These are phyloP conservation scores for Tenebrosternarchus preto DNA, from an alignment of 2,113 vertebrate species.

Conservation along the genomic window DNA sequence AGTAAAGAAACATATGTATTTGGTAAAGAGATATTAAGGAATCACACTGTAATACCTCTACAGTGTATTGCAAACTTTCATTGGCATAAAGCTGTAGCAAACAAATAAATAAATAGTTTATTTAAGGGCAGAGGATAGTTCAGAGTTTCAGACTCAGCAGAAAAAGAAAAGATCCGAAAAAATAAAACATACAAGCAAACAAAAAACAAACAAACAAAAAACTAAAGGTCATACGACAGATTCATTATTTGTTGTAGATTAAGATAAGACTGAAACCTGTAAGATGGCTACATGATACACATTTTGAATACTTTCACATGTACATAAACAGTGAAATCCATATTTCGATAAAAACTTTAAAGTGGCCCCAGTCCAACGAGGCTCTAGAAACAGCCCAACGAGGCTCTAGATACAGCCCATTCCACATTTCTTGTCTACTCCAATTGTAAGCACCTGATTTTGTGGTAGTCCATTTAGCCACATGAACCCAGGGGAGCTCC, in stretches of 20 bases:
- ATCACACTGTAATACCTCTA: background rate
- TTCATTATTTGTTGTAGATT: background rate
- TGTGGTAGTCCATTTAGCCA: no score
- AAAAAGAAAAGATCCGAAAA: no score
- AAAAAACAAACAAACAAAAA: slow-evolving; percentile 24
- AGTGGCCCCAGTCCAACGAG: background rate
- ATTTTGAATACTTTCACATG: background rate
- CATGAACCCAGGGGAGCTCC: no score
- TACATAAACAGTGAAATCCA: background rate
- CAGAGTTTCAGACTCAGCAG: no score
- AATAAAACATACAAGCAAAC: no score
- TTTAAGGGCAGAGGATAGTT: no score
- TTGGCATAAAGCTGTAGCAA: background rate
- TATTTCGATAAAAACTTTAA: background rate
- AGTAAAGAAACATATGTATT: slow-evolving; percentile 14
- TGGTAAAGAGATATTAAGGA: background rate
- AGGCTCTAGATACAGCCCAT: no score
- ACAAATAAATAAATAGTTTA: background rate
- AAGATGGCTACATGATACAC: background rate
- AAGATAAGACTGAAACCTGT: background rate
- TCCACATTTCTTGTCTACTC: no score
- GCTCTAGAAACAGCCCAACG: no score
- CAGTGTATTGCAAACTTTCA: background rate
- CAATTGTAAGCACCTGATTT: no score
- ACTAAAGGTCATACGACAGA: background rate